Conservation (phyloP, 2,888 invertebrate genomes). For the Agriopis marginaria region DNA sequence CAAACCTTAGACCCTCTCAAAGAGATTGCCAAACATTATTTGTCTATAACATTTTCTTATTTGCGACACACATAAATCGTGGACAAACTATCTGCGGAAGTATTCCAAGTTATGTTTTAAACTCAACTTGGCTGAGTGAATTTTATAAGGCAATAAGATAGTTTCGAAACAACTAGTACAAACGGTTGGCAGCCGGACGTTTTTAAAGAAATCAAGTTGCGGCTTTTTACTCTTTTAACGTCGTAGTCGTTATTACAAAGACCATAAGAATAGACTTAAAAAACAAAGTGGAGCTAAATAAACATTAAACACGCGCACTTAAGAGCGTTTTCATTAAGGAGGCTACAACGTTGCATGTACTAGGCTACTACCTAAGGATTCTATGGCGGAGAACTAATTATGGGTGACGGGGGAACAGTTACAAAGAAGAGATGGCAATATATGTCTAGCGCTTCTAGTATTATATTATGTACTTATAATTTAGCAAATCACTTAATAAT, state of each 20-base stretch:
- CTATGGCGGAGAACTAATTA: slow-evolving; percentile 78
- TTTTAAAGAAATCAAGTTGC: slow-evolving; percentile 63
- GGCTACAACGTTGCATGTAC: slow-evolving; percentile 77
- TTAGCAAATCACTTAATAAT: background rate
- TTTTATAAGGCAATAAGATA: slow-evolving; percentile 44
- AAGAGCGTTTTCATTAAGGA: slow-evolving; percentile 81
- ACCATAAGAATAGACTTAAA: slow-evolving; percentile 67
- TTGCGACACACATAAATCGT: slow-evolving; percentile 42
- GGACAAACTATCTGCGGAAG: slow-evolving; percentile 37
- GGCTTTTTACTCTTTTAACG: slow-evolving; percentile 56
- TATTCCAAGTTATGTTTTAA: slow-evolving; percentile 44
- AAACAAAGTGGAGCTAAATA: slow-evolving; percentile 80
- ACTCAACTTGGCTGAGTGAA: slow-evolving; percentile 42
- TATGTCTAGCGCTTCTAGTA: slow-evolving; percentile 29
- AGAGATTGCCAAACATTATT: slow-evolving; percentile 54
- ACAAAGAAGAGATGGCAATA: slow-evolving; percentile 49
- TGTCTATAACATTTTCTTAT: slow-evolving; percentile 52
- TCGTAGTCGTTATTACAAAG: slow-evolving; percentile 59
- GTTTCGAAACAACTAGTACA: slow-evolving; percentile 41
- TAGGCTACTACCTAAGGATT: slow-evolving; percentile 61
- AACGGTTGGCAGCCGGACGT: slow-evolving; percentile 52
- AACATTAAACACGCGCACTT: slow-evolving; percentile 80
- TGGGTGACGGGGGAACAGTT: slow-evolving; percentile 67
- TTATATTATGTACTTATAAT: background rate
- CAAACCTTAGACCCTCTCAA: slow-evolving; percentile 55